Conservation (phyloP, 2,888 invertebrate genomes). For the Dinocampus coccinellae region DNA sequence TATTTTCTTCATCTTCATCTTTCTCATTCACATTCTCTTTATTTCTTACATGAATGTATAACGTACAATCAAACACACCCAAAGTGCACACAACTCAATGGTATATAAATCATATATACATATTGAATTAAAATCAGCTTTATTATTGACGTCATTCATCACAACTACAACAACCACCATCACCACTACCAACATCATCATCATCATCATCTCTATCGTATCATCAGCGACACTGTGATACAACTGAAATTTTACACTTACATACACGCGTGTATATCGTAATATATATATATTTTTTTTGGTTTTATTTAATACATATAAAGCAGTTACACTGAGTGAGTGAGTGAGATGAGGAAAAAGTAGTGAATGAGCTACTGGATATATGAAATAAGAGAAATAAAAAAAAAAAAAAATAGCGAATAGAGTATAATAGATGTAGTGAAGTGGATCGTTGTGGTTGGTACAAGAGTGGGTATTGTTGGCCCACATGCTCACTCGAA, state of each 20-base stretch:
- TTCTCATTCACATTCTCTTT: no score
- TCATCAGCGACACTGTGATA: no score
- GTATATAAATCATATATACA: constrained; percentile 24
- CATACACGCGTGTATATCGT: no score
- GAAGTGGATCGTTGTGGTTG: constrained; percentile 66
- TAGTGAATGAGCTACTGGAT: constrained; percentile 47
- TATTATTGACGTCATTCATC: no score
- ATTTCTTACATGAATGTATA: constrained; percentile 47
- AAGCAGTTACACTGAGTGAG: no score
- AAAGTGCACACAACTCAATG: constrained; percentile 23
- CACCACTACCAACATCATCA: constrained; percentile 14
- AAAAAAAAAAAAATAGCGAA: no score
- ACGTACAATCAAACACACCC: constrained; percentile 51
- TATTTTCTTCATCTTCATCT: no score
- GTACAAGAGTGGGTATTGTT: constrained; percentile 67
- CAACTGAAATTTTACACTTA: constrained; percentile 44
- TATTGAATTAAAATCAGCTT: not conserved
- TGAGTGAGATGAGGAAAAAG: constrained; percentile 30
- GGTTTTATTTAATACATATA: no score
- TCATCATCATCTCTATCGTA: constrained; percentile 1
- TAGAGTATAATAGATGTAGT: no score
- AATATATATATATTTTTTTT: no score
- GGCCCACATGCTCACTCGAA: constrained; percentile 68
- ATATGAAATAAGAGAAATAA: constrained; percentile 62
- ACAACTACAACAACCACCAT: no score